phyloP scores from a whole-genome alignment of 2,797 vertebrate species.

The Poeciliopsis paucimaculata region DNA sequence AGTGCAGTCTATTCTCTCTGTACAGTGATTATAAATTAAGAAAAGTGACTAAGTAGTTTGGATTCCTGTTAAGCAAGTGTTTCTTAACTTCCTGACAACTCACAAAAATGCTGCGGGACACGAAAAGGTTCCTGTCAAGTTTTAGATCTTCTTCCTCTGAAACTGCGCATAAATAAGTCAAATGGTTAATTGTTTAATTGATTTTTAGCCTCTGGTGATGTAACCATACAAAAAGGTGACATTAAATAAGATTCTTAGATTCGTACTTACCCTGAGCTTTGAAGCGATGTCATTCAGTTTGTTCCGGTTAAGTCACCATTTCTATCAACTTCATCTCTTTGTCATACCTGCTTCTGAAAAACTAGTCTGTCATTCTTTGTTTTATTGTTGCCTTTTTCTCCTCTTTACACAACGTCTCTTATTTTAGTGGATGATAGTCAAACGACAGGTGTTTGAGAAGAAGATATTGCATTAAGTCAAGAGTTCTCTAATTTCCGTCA shows the following conservation, averaged over 20 bases:
- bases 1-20: not conserved
- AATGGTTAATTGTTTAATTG: not conserved
- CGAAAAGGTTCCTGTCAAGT: not conserved
- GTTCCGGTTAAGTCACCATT: not conserved
- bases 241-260: not conserved
- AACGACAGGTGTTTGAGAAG: not conserved
- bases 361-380: not conserved
- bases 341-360: not conserved
- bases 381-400: not conserved
- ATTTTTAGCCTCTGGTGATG: not conserved
- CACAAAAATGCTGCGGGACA: not conserved
- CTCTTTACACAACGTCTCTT: not conserved
- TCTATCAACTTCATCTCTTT: slow-evolving; percentile 2
- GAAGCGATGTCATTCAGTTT: not conserved
- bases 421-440: not conserved
- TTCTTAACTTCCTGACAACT: not conserved
- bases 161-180: not conserved
- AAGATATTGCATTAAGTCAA: not conserved
- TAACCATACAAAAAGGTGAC: not conserved
- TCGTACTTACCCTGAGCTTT: not conserved
- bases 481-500: not conserved
- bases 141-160: not conserved
- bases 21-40: not conserved
- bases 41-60: not conserved
- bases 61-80: not conserved